Conservation (phyloP, 2,797 vertebrate genomes). For the Hemibagrus guttatus region DNA sequence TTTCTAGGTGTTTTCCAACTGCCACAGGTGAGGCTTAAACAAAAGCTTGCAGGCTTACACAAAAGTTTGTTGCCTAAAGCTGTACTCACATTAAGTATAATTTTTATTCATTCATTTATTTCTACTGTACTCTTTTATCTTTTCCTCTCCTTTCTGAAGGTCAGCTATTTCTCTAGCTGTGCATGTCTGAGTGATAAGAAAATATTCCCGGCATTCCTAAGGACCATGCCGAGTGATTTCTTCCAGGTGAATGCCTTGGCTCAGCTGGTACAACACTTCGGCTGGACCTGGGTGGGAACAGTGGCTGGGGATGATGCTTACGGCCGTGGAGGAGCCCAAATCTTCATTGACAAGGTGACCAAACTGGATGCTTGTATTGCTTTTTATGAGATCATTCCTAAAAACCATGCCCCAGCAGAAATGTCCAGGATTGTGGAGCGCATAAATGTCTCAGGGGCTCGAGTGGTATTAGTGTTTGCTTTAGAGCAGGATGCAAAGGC, state of each 20-base stretch:
- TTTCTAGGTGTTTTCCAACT: constrained; percentile 77
- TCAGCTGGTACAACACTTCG: constrained; percentile 78
- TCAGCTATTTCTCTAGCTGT: constrained; percentile 84
- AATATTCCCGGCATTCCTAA: constrained; percentile 77
- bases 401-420: constrained; percentile 65
- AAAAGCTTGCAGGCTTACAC: neutral
- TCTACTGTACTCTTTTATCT: neutral
- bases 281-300: constrained; percentile 81
- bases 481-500: constrained; percentile 77
- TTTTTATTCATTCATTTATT: neutral
- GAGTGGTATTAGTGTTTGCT: constrained; percentile 78
- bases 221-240: constrained; percentile 81
- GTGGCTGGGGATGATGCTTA: constrained; percentile 80
- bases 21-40: constrained; percentile 69
- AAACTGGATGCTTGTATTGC: constrained; percentile 74
- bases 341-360: constrained; percentile 71
- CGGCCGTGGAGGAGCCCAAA: constrained; percentile 75
- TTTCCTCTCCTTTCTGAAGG: constrained; percentile 56
- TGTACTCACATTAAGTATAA: neutral
- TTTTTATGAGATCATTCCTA: constrained; percentile 77
- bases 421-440: constrained; percentile 71
- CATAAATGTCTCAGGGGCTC: constrained; percentile 69
- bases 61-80: neutral
- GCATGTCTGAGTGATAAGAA: constrained; percentile 80
- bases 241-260: constrained; percentile 79